These are phyloP conservation scores for Acanthoscelides obtectus DNA, from an alignment of 2,888 invertebrate species.

Conservation along the genomic window DNA sequence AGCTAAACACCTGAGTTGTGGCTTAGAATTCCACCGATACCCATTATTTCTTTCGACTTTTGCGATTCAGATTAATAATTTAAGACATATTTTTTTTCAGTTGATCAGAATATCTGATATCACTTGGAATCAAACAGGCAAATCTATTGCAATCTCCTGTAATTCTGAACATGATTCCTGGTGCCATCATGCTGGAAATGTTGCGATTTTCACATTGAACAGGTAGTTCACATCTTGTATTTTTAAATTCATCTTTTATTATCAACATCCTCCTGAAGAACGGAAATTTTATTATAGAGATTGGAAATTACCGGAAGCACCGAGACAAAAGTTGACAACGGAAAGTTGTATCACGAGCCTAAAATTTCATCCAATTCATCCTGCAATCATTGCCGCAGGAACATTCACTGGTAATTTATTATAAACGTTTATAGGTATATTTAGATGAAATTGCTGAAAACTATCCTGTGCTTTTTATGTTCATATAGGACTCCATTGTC, in stretches of 20 bases:
- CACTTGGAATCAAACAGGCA: constrained; percentile 45
- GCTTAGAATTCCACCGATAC: too few species aligned
- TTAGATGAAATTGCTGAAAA: too few species aligned
- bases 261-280: too few species aligned
- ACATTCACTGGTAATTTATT: constrained; percentile 42
- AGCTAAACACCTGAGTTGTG: too few species aligned
- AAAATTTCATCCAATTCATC: constrained; percentile 49
- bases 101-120: constrained; percentile 29
- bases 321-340: constrained; percentile 36
- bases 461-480: too few species aligned
- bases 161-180: constrained; percentile 42
- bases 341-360: constrained; percentile 48
- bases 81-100: not conserved
- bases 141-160: constrained; percentile 40
- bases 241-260: too few species aligned
- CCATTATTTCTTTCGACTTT: too few species aligned
- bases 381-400: constrained; percentile 50
- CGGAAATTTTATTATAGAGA: constrained; percentile 31
- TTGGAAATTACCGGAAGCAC: constrained; percentile 34
- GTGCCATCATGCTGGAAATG: constrained; percentile 43
- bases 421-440: too few species aligned
- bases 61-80: too few species aligned
- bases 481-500: too few species aligned
- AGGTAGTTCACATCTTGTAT: constrained; percentile 25
- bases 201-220: constrained; percentile 38